Base-by-base conservation (phyloP, 2,888 invertebrate species). In the Rosalia funebris region DNA sequence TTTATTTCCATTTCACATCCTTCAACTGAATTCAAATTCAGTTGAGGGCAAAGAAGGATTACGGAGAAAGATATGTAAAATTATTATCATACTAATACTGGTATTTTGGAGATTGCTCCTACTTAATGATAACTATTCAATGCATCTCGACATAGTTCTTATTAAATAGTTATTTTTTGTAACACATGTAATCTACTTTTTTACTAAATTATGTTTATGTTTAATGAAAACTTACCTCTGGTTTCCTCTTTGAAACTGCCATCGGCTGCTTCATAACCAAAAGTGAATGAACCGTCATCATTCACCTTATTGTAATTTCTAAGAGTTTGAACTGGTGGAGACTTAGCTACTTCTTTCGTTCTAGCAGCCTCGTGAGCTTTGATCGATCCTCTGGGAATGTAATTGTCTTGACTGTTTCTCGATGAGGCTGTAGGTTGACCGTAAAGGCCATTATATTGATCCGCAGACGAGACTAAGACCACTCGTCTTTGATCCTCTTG, bases 171-270 rank as follows among this genome's bases (percentile, higher is more conserved):
- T n/a, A n/a, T n/a, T n/a, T n/a, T n/a, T n/a, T n/a, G n/a, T n/a
- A n/a, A n/a, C n/a, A n/a, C n/a, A n/a, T n/a, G n/a, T n/a, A n/a
- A n/a, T n/a, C n/a, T n/a, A n/a, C n/a, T n/a, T n/a, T n/a, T n/a
- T n/a, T n/a, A n/a, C n/a, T n/a, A n/a, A n/a, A n/a, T n/a, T n/a
- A n/a, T n/a, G n/a, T n/a, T n/a, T n/a, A n/a, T n/a, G n/a, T n/a
- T n/a, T n/a, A n/a, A n/a, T n/a, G n/a, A n/a, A n/a, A n/a, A 55
- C 91, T 91, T 47, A 62, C 68, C 93, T 59, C 93, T 83, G 1
- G 92, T 93, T 79, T 93, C 93, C 76, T 93, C 93, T 76, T 93
- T 93, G 84, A 93, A 93, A 62, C 91, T 91, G 0, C 93, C 93
- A 74, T 93, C 93, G 9, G 91, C 92, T 0, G 91, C 90, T 81